These are phyloP conservation scores for Brachyalestes nurse DNA, from an alignment of 2,797 vertebrate genomes.

Conservation along the genomic window DNA sequence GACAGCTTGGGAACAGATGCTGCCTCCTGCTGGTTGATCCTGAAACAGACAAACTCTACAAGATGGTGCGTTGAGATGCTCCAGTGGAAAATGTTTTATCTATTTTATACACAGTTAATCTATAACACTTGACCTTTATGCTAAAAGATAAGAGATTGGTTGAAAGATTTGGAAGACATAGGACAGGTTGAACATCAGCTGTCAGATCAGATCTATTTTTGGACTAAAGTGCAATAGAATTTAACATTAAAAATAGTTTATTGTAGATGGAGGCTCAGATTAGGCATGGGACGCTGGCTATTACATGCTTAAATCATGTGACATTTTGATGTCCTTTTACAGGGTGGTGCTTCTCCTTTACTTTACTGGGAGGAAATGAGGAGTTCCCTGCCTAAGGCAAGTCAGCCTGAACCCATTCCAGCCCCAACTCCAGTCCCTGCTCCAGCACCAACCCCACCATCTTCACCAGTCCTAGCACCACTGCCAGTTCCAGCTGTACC, in stretches of 20 bases:
- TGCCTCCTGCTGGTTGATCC: constrained; percentile 86
- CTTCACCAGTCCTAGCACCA: constrained; percentile 47
- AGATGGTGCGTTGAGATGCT: constrained; percentile 84
- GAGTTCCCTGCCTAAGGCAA: constrained; percentile 49
- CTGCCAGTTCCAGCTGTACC: constrained; percentile 2
- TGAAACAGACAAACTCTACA: constrained; percentile 83
- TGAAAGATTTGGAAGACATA: background rate
- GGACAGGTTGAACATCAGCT: background rate
- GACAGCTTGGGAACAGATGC: constrained; percentile 75
- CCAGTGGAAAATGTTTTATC: too few species aligned
- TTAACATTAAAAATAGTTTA: background rate
- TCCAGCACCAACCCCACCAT: constrained; percentile 36
- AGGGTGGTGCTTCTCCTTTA: constrained; percentile 87
- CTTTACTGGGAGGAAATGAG: constrained; percentile 80
- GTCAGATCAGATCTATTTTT: background rate
- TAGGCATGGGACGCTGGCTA: background rate
- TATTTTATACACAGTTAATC: too few species aligned
- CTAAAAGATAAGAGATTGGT: background rate
- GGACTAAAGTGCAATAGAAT: background rate
- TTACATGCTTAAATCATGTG: background rate
- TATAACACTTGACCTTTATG: background rate
- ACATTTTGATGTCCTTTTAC: constrained; percentile 14
- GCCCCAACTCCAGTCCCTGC: constrained; percentile 56
- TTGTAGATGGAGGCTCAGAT: background rate
- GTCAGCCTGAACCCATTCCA: constrained; percentile 22